Conservation (phyloP, 2,797 vertebrate genomes). For the Neosalanx taihuensis region DNA sequence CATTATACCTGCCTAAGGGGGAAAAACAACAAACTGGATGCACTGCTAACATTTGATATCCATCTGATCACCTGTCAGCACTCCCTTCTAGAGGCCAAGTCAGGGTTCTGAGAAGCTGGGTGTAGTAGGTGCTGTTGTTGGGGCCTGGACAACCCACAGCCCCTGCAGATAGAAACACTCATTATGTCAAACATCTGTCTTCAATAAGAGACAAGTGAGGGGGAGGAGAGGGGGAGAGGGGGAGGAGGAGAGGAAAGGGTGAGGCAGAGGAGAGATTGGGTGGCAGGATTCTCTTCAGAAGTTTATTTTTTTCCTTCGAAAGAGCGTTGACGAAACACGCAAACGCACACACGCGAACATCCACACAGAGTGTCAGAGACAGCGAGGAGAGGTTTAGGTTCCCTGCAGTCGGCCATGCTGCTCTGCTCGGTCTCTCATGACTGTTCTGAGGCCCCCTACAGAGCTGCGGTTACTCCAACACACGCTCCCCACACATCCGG, state of each 20-base stretch:
- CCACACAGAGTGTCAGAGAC: not conserved
- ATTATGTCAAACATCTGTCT: conserved; percentile 45
- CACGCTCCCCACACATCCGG: not conserved
- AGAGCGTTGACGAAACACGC: not conserved
- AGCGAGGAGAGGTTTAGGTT: not conserved
- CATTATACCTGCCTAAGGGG: not conserved
- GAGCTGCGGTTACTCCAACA: conserved; percentile 6
- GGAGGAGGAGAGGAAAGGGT: not conserved
- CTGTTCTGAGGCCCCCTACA: conserved; percentile 6
- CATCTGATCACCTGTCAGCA: not conserved
- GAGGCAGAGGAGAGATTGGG: not conserved
- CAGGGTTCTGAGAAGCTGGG: not conserved
- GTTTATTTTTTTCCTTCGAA: too few species aligned
- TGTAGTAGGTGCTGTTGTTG: not conserved
- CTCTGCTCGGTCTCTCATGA: conserved; percentile 4
- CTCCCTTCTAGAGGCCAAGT: not conserved
- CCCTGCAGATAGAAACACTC: conserved; percentile 20
- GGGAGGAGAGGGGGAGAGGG: not conserved
- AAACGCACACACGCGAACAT: not conserved
- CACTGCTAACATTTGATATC: not conserved
- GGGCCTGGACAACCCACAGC: not conserved
- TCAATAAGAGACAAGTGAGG: conserved; percentile 48
- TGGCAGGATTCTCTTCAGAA: not conserved
- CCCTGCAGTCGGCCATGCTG: not conserved
- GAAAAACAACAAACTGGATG: not conserved